Percentiles rank a stretch among this genome's conserved stretches.
These are phyloP conservation scores for Petroica traversi DNA, from an alignment of 2,113 vertebrate species.

Conservation along the genomic window DNA sequence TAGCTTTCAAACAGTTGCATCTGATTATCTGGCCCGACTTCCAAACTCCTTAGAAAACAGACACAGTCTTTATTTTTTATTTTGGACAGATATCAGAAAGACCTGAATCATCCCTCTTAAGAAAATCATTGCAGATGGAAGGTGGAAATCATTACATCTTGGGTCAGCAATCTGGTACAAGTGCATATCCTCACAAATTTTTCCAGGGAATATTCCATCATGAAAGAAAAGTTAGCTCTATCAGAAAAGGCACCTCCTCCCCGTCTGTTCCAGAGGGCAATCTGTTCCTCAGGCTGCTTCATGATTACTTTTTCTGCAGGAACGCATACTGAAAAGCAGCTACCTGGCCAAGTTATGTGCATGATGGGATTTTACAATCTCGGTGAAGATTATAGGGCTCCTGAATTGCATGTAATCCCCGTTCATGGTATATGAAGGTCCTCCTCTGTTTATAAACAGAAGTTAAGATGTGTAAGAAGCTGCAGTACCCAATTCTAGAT, in stretches of 20 bases:
- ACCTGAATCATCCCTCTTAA: constrained; percentile 17
- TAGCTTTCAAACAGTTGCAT: background rate
- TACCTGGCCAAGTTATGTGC: background rate
- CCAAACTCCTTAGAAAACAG: background rate
- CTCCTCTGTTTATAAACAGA: background rate
- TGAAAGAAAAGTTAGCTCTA: background rate
- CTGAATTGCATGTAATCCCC: background rate
- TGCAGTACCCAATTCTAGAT: background rate
- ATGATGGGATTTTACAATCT: background rate
- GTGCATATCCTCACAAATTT: background rate
- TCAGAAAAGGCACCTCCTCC: background rate
- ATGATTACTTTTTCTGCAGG: background rate
- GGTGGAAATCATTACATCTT: constrained; percentile 43
- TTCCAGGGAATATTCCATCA: constrained; percentile 1
- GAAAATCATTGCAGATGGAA: background rate
- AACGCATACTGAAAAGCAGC: background rate
- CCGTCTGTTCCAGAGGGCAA: background rate
- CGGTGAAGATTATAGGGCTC: background rate
- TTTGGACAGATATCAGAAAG: constrained; percentile 35
- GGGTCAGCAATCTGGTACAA: background rate
- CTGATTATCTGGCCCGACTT: background rate
- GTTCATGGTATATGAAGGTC: background rate
- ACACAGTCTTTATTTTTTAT: background rate
- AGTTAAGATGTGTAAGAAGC: background rate
- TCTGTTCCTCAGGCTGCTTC: background rate